phyloP scores from a whole-genome alignment of 2,888 invertebrate species.

The Apamea monoglypha region DNA sequence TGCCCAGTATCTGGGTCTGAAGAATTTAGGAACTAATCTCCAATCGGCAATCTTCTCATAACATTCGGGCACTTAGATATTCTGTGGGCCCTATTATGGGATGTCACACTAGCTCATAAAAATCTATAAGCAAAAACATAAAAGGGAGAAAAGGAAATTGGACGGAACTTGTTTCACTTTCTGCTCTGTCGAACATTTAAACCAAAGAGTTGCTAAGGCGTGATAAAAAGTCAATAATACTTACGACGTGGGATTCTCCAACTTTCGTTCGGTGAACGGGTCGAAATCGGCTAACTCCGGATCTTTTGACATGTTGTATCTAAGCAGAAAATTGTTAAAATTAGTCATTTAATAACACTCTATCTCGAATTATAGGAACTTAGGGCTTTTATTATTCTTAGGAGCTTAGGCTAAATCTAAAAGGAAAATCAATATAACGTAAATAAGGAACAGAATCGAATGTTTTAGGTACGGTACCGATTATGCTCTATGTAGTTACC shows the following conservation, averaged over 20 bases:
- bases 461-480: not conserved
- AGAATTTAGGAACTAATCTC: not conserved
- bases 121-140: not conserved
- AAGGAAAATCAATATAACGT: not conserved
- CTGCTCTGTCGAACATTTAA: conserved; percentile 18
- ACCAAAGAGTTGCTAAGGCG: conserved; percentile 11
- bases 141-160: conserved; percentile 6
- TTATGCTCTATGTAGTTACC: not conserved
- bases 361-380: not conserved
- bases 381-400: too few relatives aligned
- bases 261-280: conserved; percentile 93
- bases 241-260: conserved; percentile 95
- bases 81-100: not conserved
- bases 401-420: not conserved
- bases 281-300: conserved; percentile 92
- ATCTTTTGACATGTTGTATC: conserved; percentile 92
- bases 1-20: not conserved
- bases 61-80: not conserved
- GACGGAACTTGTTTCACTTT: conserved; percentile 1
- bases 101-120: not conserved
- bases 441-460: not conserved
- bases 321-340: conserved; percentile 71
- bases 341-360: not conserved
- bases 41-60: not conserved
- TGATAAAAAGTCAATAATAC: conserved; percentile 75